A percentile compares a stretch with the other conserved stretches of the same genome.
phyloP scores from a whole-genome alignment of 2,797 vertebrate genomes.

The Xerus rutilus region DNA sequence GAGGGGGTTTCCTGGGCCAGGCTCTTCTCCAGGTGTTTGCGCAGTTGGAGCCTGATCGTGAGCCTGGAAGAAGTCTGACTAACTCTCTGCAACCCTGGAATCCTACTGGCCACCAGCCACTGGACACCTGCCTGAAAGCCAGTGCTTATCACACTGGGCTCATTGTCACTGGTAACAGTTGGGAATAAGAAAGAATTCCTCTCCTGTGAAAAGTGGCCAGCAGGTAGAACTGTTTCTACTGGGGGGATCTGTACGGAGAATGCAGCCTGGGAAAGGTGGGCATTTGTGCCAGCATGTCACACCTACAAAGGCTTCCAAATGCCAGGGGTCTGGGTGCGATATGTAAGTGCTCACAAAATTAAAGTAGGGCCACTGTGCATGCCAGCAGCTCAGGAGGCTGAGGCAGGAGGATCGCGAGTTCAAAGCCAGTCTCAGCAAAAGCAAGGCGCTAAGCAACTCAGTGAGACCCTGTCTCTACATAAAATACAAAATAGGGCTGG shows the following conservation, averaged over 20 bases:
- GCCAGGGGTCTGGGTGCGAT: not conserved
- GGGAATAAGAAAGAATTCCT: not conserved
- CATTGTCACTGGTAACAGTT: not conserved
- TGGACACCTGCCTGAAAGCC: not conserved
- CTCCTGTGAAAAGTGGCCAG: not conserved
- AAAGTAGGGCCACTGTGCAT: no score
- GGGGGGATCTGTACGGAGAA: not conserved
- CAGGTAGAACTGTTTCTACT: not conserved
- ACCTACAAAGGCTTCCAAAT: not conserved
- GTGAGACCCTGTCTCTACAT: no score
- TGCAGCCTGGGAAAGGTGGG: not conserved
- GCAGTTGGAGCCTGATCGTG: not conserved
- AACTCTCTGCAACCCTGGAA: not conserved
- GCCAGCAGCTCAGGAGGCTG: no score
- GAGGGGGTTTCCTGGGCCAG: not conserved
- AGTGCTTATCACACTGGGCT: no score
- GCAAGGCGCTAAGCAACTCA: no score
- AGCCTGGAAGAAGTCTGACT: not conserved
- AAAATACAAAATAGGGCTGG: no score
- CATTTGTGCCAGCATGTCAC: not conserved
- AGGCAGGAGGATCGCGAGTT: no score
- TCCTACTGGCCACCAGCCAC: not conserved
- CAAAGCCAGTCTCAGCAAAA: no score
- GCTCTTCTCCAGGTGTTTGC: not conserved
- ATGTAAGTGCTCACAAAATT: no score